Evolutionary conservation across 2,113 vertebrate species (phyloP), one percentile per base, ranked within the genome.

Genomic region (Irena cyanogastra): DNA sequence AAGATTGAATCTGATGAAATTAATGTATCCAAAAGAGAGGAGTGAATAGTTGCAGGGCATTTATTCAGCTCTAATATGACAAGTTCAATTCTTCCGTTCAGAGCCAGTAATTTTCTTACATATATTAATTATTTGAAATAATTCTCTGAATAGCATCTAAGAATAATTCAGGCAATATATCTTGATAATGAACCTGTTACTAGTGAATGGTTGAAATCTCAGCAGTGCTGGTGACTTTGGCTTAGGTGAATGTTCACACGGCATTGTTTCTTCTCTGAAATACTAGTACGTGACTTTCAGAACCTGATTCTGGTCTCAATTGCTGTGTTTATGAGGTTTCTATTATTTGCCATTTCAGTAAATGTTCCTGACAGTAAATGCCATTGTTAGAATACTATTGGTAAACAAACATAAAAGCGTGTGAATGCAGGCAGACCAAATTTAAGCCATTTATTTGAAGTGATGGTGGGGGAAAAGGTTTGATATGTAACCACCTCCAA

Each of bases 61-160:
- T 94, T 90, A 94, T 94, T 96, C 92, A 87, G 31, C 50, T 90
- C 49, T 92, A 87, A 93, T 92, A 82, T 92, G 95, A 93, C 95
- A 97, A 75, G 72, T 91, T 96, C 89, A 92, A 94, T 97, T 96
- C 96, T 95, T 89, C 92, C 84, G 69, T 90, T 97, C 53, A 47
- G 80, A 94, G 69, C 76, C 90, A 71, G 90, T 94, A 71, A 94
- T 96, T 96, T 95, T 96, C 92, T 94, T 95, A 87, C 88, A 96
- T 93, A 96, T 93, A 95, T 92, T 92, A 94, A 96, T 96, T 95
- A 93, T 96, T 95, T 95, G 95, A 91, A 90, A 96, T 96, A 93
- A 96, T 95, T 96, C 80, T 89, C 65, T 92, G 74, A 96, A 95
- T 93, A 94, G 76, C 90, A 94, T 95, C 76, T 93, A 94, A 78